Evolutionary conservation across 2,113 vertebrate species (phyloP).

Genomic region (Sceloporus tristichus): DNA sequence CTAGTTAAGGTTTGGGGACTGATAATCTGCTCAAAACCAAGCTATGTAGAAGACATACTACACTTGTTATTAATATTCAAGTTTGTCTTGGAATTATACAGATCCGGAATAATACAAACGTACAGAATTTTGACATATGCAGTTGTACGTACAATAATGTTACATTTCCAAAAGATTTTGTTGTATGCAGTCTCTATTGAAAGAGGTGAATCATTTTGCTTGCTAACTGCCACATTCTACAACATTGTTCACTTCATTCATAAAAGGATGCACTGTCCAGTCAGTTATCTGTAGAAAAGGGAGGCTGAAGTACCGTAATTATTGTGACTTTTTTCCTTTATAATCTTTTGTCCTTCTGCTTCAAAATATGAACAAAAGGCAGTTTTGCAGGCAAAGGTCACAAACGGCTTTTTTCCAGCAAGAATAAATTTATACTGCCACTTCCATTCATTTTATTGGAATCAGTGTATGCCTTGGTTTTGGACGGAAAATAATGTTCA

Average conservation of each 20-base stretch:
- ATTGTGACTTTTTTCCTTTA: not conserved
- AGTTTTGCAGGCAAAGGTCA: not conserved
- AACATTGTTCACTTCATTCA: not conserved
- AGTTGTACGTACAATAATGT: not conserved
- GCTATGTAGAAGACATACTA: not conserved
- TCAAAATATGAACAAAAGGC: not conserved
- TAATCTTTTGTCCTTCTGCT: not conserved
- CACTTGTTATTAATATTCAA: not conserved
- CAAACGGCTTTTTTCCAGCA: not conserved
- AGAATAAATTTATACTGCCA: not conserved
- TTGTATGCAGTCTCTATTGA: not conserved
- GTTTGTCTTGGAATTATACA: not conserved
- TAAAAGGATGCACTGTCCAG: not conserved
- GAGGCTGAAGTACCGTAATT: not conserved
- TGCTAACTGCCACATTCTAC: not conserved
- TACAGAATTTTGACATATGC: not conserved
- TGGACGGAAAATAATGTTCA: not conserved
- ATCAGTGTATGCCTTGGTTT: not conserved
- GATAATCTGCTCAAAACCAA: not conserved
- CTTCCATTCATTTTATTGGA: not conserved
- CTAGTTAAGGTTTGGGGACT: not conserved
- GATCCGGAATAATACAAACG: not conserved
- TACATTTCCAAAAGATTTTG: too few relatives aligned
- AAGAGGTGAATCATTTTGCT: not conserved
- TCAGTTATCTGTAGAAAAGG: not conserved